A percentile compares a stretch with the other conserved stretches of the same genome.
Conservation (phyloP, 2,113 vertebrate genomes). For the Argyrosomus japonicus region DNA sequence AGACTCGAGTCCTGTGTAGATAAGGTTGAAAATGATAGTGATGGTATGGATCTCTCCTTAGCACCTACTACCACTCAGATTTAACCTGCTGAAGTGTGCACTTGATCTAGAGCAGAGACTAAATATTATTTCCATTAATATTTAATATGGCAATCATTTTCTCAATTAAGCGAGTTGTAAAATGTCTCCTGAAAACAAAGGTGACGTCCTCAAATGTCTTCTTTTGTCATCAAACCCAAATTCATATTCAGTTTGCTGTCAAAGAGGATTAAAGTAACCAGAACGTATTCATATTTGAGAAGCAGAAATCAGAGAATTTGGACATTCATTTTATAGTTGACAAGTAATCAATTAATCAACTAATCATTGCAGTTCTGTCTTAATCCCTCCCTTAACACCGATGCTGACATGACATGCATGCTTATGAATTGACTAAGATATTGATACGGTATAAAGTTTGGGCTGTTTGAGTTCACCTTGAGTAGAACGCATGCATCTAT, state of each 20-base stretch:
- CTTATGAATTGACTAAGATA: background rate
- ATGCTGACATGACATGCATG: background rate
- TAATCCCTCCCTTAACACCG: background rate
- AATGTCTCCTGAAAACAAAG: too few relatives aligned
- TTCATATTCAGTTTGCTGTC: too few relatives aligned
- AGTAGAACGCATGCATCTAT: background rate
- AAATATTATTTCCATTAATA: too few relatives aligned
- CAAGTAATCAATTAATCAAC: too few relatives aligned
- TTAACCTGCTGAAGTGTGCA: background rate
- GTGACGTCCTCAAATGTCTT: too few relatives aligned
- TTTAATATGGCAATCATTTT: too few relatives aligned
- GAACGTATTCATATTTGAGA: too few relatives aligned
- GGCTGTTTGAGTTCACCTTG: background rate
- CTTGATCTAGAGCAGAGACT: background rate
- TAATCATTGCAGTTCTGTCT: background rate
- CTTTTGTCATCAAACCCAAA: too few relatives aligned
- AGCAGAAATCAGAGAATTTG: too few relatives aligned
- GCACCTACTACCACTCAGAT: background rate
- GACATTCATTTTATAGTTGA: too few relatives aligned
- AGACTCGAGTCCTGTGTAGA: background rate
- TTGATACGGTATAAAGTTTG: background rate
- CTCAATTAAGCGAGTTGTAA: too few relatives aligned
- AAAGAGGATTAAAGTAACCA: too few relatives aligned
- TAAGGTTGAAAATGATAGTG: background rate
- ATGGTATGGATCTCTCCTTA: background rate